Evolutionary conservation across 2,113 vertebrate species (phyloP).

Genomic region (Sitta europaea): DNA sequence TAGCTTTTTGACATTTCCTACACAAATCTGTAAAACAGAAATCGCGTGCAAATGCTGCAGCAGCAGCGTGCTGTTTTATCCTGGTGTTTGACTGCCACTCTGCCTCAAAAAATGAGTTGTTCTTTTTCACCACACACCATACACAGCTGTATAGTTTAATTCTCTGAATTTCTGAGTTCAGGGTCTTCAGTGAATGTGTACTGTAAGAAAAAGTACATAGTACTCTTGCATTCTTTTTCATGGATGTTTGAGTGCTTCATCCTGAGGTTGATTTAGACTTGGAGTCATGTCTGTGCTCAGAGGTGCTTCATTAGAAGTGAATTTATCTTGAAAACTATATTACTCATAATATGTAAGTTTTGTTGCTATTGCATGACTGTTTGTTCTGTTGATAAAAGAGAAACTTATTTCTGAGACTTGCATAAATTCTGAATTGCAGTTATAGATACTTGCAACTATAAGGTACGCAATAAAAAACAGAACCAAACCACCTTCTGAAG

Average conservation of each 20-base stretch:
- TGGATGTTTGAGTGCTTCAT: neutral
- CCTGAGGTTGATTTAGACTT: neutral
- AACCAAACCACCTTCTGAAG: neutral
- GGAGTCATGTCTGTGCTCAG: neutral
- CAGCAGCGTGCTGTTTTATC: neutral
- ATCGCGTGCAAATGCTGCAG: neutral
- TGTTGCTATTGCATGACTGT: neutral
- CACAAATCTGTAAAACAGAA: neutral
- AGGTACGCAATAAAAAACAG: rapidly evolving
- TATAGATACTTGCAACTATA: neutral
- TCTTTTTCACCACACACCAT: neutral
- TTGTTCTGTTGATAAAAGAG: neutral
- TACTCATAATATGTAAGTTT: neutral
- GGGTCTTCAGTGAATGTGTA: neutral
- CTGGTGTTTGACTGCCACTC: neutral
- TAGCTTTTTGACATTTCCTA: neutral
- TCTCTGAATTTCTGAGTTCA: neutral
- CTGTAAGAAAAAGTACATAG: neutral
- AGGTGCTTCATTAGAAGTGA: neutral
- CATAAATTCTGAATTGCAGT: neutral
- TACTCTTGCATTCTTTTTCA: neutral
- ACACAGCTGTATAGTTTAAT: neutral
- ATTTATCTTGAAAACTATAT: neutral
- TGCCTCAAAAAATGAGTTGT: neutral
- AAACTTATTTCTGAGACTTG: neutral